A percentile compares a stretch with the other conserved stretches of the same genome.
phyloP scores from a whole-genome alignment of 2,113 vertebrate genomes.

The Oceanites oceanicus region DNA sequence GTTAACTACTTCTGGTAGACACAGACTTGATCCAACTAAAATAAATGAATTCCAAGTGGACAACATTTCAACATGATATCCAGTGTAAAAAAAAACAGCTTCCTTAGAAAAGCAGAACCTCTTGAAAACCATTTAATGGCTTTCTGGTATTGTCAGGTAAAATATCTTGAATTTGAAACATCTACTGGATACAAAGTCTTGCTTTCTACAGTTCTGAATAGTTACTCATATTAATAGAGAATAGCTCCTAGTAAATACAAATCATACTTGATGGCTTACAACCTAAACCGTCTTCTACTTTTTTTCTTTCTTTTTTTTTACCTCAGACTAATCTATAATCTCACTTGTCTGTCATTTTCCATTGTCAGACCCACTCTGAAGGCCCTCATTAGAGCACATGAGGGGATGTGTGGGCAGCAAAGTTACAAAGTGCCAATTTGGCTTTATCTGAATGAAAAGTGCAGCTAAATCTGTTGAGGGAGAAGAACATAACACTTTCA shows the following conservation, averaged over 20 bases:
- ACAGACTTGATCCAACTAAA: neutral
- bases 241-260: neutral
- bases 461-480: neutral
- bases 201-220: neutral
- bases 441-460: slow-evolving; percentile 24
- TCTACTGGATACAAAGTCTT: neutral
- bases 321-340: neutral
- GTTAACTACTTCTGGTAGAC: neutral
- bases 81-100: neutral
- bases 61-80: neutral
- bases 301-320: neutral
- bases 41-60: neutral
- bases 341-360: neutral
- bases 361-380: neutral
- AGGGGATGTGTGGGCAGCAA: neutral
- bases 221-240: neutral
- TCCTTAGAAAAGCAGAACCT: neutral
- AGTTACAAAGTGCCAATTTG: slow-evolving; percentile 19
- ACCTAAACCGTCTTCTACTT: neutral
- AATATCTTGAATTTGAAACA: neutral
- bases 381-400: slow-evolving; percentile 24
- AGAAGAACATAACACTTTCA: neutral
- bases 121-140: neutral
- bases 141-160: neutral
- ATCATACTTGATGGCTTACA: neutral